Evolutionary conservation across 2,888 invertebrate genomes (phyloP), one percentile per base, ranked within the genome.

Genomic region (Arrhopalites spinosus): DNA sequence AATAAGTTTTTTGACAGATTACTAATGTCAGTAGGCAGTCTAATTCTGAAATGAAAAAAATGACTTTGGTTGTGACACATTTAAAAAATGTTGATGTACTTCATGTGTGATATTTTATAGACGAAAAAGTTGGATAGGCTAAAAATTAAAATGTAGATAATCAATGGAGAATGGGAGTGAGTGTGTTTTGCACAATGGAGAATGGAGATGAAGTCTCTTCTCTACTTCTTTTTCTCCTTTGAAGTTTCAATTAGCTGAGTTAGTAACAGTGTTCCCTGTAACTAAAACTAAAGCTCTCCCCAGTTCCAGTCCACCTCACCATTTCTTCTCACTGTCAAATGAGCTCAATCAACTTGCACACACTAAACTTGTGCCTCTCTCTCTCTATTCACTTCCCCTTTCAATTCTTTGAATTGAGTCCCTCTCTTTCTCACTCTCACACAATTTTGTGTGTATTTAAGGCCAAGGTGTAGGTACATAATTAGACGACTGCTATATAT

Each of bases 311-410:
- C 66, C 27, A 30, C 29, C 69, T 56, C 69, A 27, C 69, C 56
- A 69, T 69, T 69, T 69, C 69, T 69, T 69, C 69, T 69, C 69
- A 69, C 69, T 69, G 69, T 69, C 69, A 69, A 69, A 69, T 69
- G 69, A 69, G 69, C 69, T 69, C 53, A 69, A 69, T 69, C 69
- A 69, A 69, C 59, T 59, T 59, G 3, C 59, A 59, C 59, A 59
- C 59, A 20, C 23, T 59, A n/a, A 59, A n/a, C 17, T 59, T 59
- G 5, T 23, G 59, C 2, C 15, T 50, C 3, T 50, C 50, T 15
- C 59, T 59, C 7, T 59, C 23, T 59, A 7, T 59, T n/a, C n/a
- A 17, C n/a, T 53, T 53, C 53, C 53, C 3, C 53, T 53, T 8
- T 17, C 45, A 53, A 53, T 59, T 25, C 59, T 59, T 36, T 36